Percentiles rank a stretch among this genome's conserved stretches.
These are phyloP conservation scores for Liopterus haemorrhoidalis DNA, from an alignment of 2,888 invertebrate species.

Conservation along the genomic window DNA sequence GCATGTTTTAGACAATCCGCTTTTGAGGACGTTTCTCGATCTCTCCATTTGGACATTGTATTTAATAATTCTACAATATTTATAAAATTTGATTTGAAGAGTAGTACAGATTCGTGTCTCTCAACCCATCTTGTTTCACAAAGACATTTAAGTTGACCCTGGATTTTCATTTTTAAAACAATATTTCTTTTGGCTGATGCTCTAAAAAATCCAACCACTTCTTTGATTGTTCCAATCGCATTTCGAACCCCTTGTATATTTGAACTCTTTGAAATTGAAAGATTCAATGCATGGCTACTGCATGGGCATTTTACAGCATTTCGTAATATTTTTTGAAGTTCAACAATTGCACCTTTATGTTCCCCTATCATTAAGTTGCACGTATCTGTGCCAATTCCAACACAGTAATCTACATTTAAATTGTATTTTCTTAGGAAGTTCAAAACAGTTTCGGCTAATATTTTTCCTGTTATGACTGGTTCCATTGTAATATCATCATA, in stretches of 20 bases:
- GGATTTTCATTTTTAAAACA: conserved; percentile 22
- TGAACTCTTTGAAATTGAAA: conserved; percentile 30
- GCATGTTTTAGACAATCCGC: conserved; percentile 6
- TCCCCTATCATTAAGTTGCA: conserved; percentile 36
- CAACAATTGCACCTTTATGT: conserved; percentile 32
- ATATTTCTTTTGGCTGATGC: conserved; percentile 27
- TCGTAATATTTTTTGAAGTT: conserved; percentile 29
- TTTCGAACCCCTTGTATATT: conserved; percentile 29
- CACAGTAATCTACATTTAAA: conserved; percentile 27
- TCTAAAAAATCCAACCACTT: conserved; percentile 26
- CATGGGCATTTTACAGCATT: conserved; percentile 32
- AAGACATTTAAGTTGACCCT: too few relatives aligned
- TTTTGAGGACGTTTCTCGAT: too few relatives aligned
- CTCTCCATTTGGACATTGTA: too few relatives aligned
- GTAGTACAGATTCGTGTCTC: too few relatives aligned
- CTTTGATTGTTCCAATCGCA: conserved; percentile 29
- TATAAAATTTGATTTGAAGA: too few relatives aligned
- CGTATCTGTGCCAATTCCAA: conserved; percentile 34
- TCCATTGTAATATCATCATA: conserved; percentile 26
- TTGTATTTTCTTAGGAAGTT: conserved; percentile 32
- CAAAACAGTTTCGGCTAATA: conserved; percentile 30
- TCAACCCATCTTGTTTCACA: conserved; percentile 4
- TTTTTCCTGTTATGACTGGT: conserved; percentile 30
- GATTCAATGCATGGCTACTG: conserved; percentile 33
- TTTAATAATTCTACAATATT: too few relatives aligned